Evolutionary conservation across 2,113 vertebrate genomes (phyloP), one percentile per base, ranked within the genome.

Genomic region (Oryzias celebensis): DNA sequence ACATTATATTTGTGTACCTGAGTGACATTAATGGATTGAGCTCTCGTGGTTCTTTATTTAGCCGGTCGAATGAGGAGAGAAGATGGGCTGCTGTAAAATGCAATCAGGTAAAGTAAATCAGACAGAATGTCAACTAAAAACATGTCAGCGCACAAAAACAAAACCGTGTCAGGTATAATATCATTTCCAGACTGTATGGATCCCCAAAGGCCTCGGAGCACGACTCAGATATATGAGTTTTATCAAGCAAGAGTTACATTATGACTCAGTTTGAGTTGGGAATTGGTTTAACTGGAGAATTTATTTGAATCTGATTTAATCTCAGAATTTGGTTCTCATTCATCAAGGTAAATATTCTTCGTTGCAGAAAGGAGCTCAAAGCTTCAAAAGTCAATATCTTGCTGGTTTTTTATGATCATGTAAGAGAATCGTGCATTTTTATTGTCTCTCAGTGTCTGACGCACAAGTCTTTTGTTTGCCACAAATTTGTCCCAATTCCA

Each of bases 1-100:
- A 69, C 17, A 66, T 46, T 43, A 64, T 68, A 75, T 78, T 74
- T 69, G 50, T 54, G 62, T 24, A 58, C 65, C 3, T 72, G 57
- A 71, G 62, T 63, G 81, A 80, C 73, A 45, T 58, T 80, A 85
- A 83, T 77, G 77, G 81, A 81, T 75, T 78, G 63, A 76, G 69
- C 57, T 58, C 61, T 75, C 36, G 7, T 48, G 48, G 43, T 47
- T 56, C 50, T 85, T 79, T 75, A 77, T 81, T 85, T 59, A 63
- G 65, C 64, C 58, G 81, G 79, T 80, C 66, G 73, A 67, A 60
- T 26, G 59, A 65, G 70, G 69, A 23, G 56, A 69, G 46, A 61
- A 62, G 64, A 65, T n/a, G 55, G 54, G 62, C 44, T 20, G 65
- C 1, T 20, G 57, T 73, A 63, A 70, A 83, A 81, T 72, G 43